Evolutionary conservation across 2,888 invertebrate species (phyloP), one percentile per base, ranked within the genome.

Genomic region (Sphaerophoria taeniata): DNA sequence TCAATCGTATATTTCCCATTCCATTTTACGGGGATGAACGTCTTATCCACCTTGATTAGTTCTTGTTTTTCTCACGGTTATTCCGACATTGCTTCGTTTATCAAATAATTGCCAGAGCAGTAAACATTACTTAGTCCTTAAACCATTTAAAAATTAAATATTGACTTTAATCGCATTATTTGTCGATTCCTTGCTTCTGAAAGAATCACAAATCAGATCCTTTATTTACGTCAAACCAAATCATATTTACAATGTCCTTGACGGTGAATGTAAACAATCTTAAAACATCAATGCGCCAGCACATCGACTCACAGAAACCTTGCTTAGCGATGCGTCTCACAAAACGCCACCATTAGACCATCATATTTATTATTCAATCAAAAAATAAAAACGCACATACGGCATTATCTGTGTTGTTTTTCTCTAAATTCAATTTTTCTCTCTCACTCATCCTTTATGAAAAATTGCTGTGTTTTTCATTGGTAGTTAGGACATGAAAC

Each of bases 251-350:
- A 3, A 45, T 67, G 74, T 74, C 77, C 77, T 71, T 69, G 33
- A 31, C 31, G 9, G n/a, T 63, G 39, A 67, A 56, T 75, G 74
- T 36, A 47, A 39, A 55, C 33, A 49, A 45, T 65, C 33, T 5
- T 63, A n/a, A 36, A 81, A 47, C 43, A 71, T 63, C 70, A 81
- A 45, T 85, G 85, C 85, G 85, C 76, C 65, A 81, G 85, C 85
- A 81, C 81, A 85, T 72, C 72, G 33, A 47, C 12, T 6, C 6
- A 24, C 24, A 24, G 24, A 24, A 24, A 24, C 24, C 24, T 24
- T 14, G 16, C 24, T 3, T 58, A 9, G 0, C 2, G 6, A 9
- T 0, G 12, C 43, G 4, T 2, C 7, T 11, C 5, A 34, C 55
- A 36, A 16, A 63, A 71, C 69, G 72, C 84, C 84, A 76, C 45